Evolutionary conservation across 2,797 vertebrate species (phyloP).

Genomic region (Emydoidea blandingii): DNA sequence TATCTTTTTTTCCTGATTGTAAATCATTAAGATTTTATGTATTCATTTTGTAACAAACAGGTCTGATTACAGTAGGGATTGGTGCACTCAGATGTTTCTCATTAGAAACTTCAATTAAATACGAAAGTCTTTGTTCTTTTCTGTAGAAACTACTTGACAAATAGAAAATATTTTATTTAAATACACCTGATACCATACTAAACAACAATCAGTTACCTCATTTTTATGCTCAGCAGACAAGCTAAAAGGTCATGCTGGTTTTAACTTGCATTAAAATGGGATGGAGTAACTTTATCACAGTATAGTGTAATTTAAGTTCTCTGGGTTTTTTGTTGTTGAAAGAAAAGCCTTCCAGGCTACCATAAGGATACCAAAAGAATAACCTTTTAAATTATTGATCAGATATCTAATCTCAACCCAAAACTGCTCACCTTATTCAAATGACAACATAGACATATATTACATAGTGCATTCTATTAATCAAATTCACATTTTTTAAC

Average conservation of each 20-base stretch:
- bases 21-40: neutral
- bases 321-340: neutral
- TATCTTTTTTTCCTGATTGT: neutral
- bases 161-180: neutral
- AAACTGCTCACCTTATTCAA: neutral
- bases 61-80: neutral
- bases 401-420: neutral
- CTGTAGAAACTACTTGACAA: neutral
- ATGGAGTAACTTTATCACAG: constrained; percentile 12
- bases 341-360: neutral
- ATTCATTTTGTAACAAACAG: neutral
- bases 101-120: neutral
- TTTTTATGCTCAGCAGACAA: constrained; percentile 29
- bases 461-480: neutral
- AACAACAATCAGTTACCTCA: neutral
- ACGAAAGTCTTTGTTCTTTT: neutral
- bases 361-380: neutral
- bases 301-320: constrained; percentile 23
- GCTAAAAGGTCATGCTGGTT: constrained; percentile 18
- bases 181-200: neutral
- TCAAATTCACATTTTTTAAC: neutral
- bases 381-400: neutral
- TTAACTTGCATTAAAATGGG: constrained; percentile 15
- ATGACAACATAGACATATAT: neutral
- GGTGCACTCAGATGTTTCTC: neutral